These are phyloP conservation scores for Pollenia amentaria DNA, from an alignment of 2,888 invertebrate genomes.

Conservation along the genomic window DNA sequence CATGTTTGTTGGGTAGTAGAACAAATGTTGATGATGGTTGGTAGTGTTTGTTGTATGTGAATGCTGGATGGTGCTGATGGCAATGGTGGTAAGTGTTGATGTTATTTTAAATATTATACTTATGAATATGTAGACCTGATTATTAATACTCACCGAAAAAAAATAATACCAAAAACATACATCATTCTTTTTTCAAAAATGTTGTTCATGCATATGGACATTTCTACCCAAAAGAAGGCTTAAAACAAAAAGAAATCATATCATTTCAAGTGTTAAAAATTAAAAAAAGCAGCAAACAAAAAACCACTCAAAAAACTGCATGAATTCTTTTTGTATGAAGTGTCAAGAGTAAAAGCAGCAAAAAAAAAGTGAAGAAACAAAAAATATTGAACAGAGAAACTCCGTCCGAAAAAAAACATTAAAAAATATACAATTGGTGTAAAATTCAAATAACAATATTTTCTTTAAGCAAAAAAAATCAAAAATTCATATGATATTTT, in stretches of 20 bases:
- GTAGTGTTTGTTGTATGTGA: conserved; percentile 19
- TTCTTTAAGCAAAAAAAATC: conserved; percentile 8
- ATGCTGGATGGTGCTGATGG: conserved; percentile 54
- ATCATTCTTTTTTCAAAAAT: conserved; percentile 23
- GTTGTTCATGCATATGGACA: conserved; percentile 36
- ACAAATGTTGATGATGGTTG: conserved; percentile 29
- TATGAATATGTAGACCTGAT: conserved; percentile 64
- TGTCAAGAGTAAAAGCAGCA: conserved; percentile 59
- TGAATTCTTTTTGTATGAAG: conserved; percentile 59
- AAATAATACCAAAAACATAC: background rate
- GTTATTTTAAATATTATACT: conserved; percentile 62
- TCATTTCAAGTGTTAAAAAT: conserved; percentile 76
- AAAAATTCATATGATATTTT: conserved; percentile 55
- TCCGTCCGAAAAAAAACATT: conserved; percentile 1
- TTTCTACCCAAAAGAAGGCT: conserved; percentile 52
- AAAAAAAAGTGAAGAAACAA: conserved; percentile 29
- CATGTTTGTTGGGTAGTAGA: conserved; percentile 2
- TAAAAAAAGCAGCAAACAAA: conserved; percentile 67
- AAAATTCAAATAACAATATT: conserved; percentile 66
- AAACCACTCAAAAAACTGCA: conserved; percentile 60
- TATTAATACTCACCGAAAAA: conserved; percentile 35
- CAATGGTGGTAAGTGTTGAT: conserved; percentile 61
- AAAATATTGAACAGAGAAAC: conserved; percentile 49
- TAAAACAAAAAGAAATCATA: conserved; percentile 71
- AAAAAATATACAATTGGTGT: conserved; percentile 49